Evolutionary conservation across 2,888 invertebrate genomes (phyloP), one percentile per base, ranked within the genome.

Genomic region (Corbicula japonica): DNA sequence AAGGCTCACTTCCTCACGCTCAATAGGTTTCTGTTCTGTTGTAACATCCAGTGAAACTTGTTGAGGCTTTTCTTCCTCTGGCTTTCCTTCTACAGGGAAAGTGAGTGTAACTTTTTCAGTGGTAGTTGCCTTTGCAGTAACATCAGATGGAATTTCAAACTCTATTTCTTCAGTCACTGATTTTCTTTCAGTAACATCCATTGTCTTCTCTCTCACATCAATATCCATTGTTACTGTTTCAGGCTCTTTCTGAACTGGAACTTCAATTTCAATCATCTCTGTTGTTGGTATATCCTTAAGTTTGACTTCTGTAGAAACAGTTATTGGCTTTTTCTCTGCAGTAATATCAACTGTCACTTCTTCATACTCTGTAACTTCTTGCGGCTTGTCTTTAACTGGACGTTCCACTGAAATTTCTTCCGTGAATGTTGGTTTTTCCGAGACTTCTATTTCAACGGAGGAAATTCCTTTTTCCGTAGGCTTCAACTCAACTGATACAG

Each of bases 131-230:
- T 41, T 56, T 26, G 69, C 58, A 23, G 44, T 54, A n/a, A n/a
- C 28, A 5, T 54, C 30, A 30, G 26, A n/a, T 12, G 44, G 46
- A 26, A 52, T 41, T 41, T 62, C 68, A 28, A 30, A 12, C 0
- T n/a, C 23, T 41, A 66, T 35, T 61, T 56, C 44, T 23, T 50
- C 56, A 26, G 34, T 66, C 8, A 48, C 65, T 26, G 61, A 8
- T 15, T 69, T 56, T 52, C 34, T 70, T 38, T 70, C 52, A 32
- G 74, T 66, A 85, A 68, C 72, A 77, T 63, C 68, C 26, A 63
- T 63, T 23, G 63, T 69, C 46, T 65, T 72, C 34, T 74, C 44
- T 12, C 32, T 56, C 21, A 41, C 34, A 23, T 62, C 58, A 23
- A 61, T 70, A 52, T 66, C 69, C 18, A 50, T 35, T 12, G 79